Conservation (phyloP, 2,888 invertebrate genomes). For the Pammene fasciana region DNA sequence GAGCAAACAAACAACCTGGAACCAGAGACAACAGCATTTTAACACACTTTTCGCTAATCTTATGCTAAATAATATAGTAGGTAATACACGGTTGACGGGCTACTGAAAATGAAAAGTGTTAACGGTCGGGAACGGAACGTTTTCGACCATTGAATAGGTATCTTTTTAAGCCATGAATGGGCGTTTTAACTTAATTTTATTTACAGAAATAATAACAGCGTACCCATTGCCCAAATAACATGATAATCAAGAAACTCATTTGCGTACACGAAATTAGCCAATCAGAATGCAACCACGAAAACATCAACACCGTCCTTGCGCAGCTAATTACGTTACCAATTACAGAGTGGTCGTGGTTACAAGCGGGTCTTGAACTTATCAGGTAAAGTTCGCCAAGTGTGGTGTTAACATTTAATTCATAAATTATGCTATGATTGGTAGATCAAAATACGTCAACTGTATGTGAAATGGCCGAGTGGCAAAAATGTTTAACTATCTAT, state of each 20-base stretch:
- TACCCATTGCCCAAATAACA: constrained; percentile 1
- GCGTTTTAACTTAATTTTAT: background rate
- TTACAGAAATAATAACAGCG: background rate
- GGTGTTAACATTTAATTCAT: background rate
- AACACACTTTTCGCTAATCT: background rate
- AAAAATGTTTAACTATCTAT: no score
- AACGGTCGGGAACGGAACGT: no score
- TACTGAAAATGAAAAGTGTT: no score
- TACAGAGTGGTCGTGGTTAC: constrained; percentile 10
- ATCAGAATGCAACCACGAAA: constrained; percentile 32
- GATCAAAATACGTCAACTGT: no score
- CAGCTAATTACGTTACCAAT: constrained; percentile 29
- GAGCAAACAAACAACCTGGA: constrained; percentile 69
- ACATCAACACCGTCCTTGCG: constrained; percentile 25
- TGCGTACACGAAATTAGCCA: constrained; percentile 40
- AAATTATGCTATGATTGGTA: no score
- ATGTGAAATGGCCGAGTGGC: no score
- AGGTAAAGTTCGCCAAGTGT: constrained; percentile 15
- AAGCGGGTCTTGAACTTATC: constrained; percentile 34
- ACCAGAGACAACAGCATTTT: constrained; percentile 41
- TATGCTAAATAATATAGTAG: no score
- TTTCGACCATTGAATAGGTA: no score
- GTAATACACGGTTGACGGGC: no score
- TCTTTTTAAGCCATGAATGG: no score
- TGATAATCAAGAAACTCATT: constrained; percentile 17